Percentiles rank a stretch among this genome's conserved stretches.
Conservation (phyloP, 1,140 invertebrate species). For the Tenebrio molitor region DNA sequence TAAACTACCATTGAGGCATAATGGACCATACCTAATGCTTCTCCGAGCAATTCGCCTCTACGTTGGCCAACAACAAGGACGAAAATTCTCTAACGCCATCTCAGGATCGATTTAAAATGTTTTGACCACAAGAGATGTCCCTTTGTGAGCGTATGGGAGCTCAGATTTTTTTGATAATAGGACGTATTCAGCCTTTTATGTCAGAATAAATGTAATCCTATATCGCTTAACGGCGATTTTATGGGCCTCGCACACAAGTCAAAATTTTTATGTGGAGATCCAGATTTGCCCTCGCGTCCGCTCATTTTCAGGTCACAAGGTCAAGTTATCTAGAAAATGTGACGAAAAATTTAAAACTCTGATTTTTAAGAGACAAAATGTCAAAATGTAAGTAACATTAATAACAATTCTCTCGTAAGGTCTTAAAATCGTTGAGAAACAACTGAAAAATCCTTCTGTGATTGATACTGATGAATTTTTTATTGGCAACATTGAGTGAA, state of each 20-base stretch:
- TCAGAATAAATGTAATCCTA: conserved; percentile 61
- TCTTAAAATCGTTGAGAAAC: too few relatives aligned
- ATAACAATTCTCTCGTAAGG: too few relatives aligned
- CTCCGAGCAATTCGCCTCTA: conserved; percentile 18
- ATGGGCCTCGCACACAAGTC: conserved; percentile 50
- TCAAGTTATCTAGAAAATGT: neutral
- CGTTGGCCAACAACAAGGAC: conserved; percentile 25
- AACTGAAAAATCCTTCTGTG: too few relatives aligned
- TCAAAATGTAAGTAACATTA: too few relatives aligned
- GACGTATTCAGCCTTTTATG: conserved; percentile 61
- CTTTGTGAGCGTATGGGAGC: conserved; percentile 54
- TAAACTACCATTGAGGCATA: conserved; percentile 57
- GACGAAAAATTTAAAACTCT: neutral
- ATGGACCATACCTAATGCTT: conserved; percentile 51
- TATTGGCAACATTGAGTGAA: too few relatives aligned
- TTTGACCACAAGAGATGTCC: conserved; percentile 61
- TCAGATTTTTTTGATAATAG: conserved; percentile 61
- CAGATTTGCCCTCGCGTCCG: too few relatives aligned
- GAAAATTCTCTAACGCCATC: conserved; percentile 40
- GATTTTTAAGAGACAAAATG: too few relatives aligned
- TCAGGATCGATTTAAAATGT: conserved; percentile 62
- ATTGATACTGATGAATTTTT: too few relatives aligned
- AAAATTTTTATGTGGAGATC: conserved; percentile 55
- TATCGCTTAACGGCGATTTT: conserved; percentile 58
- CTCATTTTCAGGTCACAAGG: too few relatives aligned